Evolutionary conservation across 2,113 vertebrate species (phyloP).

Genomic region (Indri indri): DNA sequence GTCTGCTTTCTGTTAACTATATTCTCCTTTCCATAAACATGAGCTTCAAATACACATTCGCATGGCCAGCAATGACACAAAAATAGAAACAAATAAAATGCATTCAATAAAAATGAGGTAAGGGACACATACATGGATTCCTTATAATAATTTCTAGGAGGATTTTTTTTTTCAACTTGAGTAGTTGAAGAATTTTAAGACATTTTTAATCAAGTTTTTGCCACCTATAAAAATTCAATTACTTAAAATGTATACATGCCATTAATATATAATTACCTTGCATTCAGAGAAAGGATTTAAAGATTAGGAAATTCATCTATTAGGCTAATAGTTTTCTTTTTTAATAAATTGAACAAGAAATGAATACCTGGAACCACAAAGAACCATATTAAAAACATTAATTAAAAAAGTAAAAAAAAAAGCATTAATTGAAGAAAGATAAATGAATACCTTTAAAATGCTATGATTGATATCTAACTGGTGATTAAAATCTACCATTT

Average conservation of each 20-base stretch:
- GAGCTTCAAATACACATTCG: background rate
- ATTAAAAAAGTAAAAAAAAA: background rate
- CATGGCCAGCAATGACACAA: background rate
- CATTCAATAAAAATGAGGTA: background rate
- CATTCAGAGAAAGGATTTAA: background rate
- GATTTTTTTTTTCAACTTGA: conserved; percentile 4
- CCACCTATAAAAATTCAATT: background rate
- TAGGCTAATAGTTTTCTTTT: background rate
- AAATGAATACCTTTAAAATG: conserved; percentile 2
- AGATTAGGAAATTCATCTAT: background rate
- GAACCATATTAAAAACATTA: background rate
- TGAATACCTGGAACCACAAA: background rate
- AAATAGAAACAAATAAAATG: background rate
- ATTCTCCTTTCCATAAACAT: background rate
- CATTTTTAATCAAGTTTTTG: background rate
- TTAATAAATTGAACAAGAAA: background rate
- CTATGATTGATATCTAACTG: background rate
- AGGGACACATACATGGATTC: background rate
- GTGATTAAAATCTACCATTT: background rate
- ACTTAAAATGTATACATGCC: background rate
- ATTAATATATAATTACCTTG: background rate
- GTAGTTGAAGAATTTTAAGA: background rate
- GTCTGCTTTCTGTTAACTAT: background rate
- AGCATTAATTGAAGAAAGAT: background rate
- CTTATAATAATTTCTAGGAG: background rate